phyloP scores from a whole-genome alignment of 2,113 vertebrate species.

The Triplophysa tibetana region DNA sequence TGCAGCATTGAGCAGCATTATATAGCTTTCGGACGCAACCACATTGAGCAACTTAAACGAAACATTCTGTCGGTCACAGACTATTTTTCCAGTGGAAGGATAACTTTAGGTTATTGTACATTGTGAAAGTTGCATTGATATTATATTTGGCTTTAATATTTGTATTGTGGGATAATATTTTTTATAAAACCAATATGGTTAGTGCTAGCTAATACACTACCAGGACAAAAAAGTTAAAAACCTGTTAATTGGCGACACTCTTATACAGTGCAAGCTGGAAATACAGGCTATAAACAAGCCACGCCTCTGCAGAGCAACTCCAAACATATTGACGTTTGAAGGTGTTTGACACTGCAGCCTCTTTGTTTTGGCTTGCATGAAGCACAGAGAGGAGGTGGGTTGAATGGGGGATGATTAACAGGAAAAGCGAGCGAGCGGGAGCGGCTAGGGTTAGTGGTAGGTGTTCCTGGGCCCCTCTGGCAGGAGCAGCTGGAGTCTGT shows the following conservation, averaged over 20 bases:
- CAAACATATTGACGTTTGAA: constrained; percentile 68
- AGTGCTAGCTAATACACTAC: no score
- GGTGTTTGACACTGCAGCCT: constrained; percentile 74
- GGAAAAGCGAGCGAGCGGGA: constrained; percentile 27
- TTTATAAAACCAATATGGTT: no score
- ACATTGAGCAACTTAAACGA: no score
- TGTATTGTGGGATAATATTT: no score
- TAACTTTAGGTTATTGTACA: no score
- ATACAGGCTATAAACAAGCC: not conserved
- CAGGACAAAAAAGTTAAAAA: no score
- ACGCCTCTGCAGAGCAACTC: not conserved
- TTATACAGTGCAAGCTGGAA: constrained; percentile 18
- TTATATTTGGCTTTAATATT: not conserved
- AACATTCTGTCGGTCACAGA: no score
- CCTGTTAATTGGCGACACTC: no score
- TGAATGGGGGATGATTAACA: constrained; percentile 53
- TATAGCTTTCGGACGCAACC: no score
- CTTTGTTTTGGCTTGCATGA: constrained; percentile 77
- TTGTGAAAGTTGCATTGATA: no score
- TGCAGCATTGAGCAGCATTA: no score
- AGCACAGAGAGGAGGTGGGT: constrained; percentile 27
- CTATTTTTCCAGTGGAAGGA: no score
- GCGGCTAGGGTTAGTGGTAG: constrained; percentile 62
- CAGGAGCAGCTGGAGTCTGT: constrained; percentile 91
- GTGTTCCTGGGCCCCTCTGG: constrained; percentile 84